Evolutionary conservation across 2,113 vertebrate genomes (phyloP).

Genomic region (Chauna torquata): DNA sequence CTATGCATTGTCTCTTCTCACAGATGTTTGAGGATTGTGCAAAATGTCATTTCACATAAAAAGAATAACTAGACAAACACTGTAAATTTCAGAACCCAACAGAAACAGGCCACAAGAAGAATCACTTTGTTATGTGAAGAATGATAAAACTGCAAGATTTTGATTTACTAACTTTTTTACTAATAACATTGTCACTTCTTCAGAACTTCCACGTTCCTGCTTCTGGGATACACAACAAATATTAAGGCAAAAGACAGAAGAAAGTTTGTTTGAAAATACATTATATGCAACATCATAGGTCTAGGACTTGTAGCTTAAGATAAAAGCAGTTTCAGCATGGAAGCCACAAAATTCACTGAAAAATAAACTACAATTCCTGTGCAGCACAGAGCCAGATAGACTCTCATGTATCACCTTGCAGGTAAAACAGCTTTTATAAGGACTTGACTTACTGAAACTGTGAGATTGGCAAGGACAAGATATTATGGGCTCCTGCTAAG

Average conservation of each 20-base stretch:
- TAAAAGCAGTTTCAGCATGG: not conserved
- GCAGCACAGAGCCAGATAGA: not conserved
- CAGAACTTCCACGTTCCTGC: not conserved
- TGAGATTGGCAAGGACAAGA: conserved; percentile 1
- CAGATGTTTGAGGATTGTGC: not conserved
- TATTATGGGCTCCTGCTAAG: not conserved
- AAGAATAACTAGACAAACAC: not conserved
- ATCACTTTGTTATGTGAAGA: not conserved
- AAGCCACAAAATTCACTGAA: not conserved
- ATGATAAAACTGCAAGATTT: not conserved
- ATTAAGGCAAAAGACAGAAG: not conserved
- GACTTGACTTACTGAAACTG: not conserved
- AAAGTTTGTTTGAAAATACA: not conserved
- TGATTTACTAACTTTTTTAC: not conserved
- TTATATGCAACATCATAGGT: not conserved
- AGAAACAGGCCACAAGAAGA: not conserved
- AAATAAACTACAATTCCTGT: conserved; percentile 1
- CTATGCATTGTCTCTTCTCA: not conserved
- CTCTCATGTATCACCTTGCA: not conserved
- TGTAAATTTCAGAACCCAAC: not conserved
- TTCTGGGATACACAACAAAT: not conserved
- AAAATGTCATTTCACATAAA: not conserved
- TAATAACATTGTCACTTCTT: not conserved
- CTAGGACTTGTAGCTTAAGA: not conserved
- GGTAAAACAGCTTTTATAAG: not conserved